Conservation (phyloP, 2,888 invertebrate species). For the Acronicta psi region DNA sequence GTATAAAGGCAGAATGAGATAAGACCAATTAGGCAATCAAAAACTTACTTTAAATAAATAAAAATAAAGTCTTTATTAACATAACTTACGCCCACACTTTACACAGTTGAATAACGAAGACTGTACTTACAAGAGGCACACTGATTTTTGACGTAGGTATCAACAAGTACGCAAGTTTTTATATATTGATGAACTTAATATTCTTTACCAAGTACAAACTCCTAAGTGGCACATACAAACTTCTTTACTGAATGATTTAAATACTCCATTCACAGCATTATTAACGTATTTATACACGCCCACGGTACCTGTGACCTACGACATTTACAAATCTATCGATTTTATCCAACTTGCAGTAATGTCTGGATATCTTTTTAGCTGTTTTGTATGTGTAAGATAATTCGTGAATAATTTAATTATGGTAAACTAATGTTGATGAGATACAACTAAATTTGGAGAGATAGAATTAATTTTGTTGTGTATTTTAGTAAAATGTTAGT, state of each 20-base stretch:
- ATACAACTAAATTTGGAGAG: conserved; percentile 29
- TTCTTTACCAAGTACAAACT: conserved; percentile 7
- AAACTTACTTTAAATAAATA: no score
- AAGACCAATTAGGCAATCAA: no score
- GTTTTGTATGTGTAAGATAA: conserved; percentile 14
- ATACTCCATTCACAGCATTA: conserved; percentile 16
- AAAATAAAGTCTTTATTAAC: no score
- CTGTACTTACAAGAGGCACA: no score
- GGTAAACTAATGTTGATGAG: conserved; percentile 43
- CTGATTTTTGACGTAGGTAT: no score
- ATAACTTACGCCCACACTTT: no score
- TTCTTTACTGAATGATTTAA: conserved; percentile 35
- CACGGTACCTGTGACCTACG: conserved; percentile 35
- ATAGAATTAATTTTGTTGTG: conserved; percentile 31
- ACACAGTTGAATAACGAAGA: no score
- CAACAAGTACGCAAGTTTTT: no score
- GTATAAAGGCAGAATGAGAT: no score
- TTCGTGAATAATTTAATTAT: conserved; percentile 43
- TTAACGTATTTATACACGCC: conserved; percentile 38
- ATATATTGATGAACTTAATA: conserved; percentile 1
- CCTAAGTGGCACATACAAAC: conserved; percentile 16
- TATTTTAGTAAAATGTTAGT: conserved; percentile 17
- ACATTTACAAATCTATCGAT: conserved; percentile 48
- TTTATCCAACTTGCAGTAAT: conserved; percentile 30
- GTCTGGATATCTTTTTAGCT: conserved; percentile 20